phyloP scores from a whole-genome alignment of 2,113 vertebrate genomes.

The Rhodinocichla rosea region DNA sequence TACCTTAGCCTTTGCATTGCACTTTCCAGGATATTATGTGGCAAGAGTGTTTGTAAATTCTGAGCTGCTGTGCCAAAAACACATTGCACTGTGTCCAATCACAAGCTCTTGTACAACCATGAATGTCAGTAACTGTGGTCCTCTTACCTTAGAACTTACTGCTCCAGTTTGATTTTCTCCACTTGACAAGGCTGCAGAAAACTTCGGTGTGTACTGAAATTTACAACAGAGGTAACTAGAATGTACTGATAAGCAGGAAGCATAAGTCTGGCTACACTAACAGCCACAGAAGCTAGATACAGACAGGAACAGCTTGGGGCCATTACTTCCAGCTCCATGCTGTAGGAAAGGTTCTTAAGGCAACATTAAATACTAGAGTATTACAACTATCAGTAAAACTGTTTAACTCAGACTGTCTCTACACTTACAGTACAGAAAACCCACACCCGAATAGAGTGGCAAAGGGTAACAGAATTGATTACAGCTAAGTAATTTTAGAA shows the following conservation, averaged over 20 bases:
- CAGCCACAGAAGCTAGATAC: neutral
- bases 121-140: neutral
- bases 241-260: neutral
- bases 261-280: neutral
- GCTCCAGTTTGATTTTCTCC: neutral
- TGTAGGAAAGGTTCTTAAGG: neutral
- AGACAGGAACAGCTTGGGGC: neutral
- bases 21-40: neutral
- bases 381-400: neutral
- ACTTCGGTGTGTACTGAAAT: neutral
- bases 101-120: neutral
- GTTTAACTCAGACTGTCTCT: neutral
- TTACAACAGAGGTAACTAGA: neutral
- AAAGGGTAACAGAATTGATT: neutral
- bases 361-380: neutral
- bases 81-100: neutral
- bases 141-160: neutral
- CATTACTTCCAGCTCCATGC: neutral
- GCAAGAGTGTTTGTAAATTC: neutral
- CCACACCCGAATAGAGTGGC: neutral
- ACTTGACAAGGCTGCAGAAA: neutral
- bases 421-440: neutral
- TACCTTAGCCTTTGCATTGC: neutral
- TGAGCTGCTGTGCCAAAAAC: neutral
- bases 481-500: neutral